Percentiles rank a stretch among this genome's conserved stretches.
Evolutionary conservation across 2,888 invertebrate genomes (phyloP).

Genomic region (Taenaris catops): DNA sequence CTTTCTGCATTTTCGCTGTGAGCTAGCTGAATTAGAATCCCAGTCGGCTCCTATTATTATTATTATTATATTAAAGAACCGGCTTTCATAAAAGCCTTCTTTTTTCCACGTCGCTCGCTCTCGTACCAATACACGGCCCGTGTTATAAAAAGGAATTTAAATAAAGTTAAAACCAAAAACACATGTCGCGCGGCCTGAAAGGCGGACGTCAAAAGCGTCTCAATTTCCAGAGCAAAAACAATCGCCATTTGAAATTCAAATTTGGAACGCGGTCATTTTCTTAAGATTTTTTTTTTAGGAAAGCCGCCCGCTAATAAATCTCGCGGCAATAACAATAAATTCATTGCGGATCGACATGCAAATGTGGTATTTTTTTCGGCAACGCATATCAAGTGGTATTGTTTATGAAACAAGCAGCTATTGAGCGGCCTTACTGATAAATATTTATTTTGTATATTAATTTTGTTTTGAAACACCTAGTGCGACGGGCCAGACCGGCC

Average conservation of each 20-base stretch:
- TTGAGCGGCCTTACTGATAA: too few relatives aligned
- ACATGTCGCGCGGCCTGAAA: constrained; percentile 53
- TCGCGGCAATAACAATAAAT: constrained; percentile 76
- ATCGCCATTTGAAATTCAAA: constrained; percentile 75
- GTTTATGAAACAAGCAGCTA: constrained; percentile 37
- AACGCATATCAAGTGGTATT: constrained; percentile 53
- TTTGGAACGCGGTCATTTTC: constrained; percentile 65
- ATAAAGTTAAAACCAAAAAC: constrained; percentile 13
- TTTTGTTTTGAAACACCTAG: too few relatives aligned
- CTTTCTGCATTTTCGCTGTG: too few relatives aligned
- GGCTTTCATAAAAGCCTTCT: too few relatives aligned
- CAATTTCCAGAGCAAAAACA: constrained; percentile 71
- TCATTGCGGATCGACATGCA: constrained; percentile 79
- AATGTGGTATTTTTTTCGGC: constrained; percentile 71
- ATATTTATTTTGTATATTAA: too few relatives aligned
- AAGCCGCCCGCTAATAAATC: constrained; percentile 70
- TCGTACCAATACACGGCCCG: constrained; percentile 12
- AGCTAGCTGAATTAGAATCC: too few relatives aligned
- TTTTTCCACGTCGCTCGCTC: too few relatives aligned
- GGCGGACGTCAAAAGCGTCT: constrained; percentile 73
- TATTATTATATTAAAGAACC: constrained; percentile 21
- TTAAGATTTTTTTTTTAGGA: constrained; percentile 66
- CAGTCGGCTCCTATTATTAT: too few relatives aligned
- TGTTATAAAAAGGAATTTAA: constrained; percentile 14
- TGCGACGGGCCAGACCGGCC: too few relatives aligned